Conservation (phyloP, 2,888 invertebrate genomes). For the Polietes domitor region DNA sequence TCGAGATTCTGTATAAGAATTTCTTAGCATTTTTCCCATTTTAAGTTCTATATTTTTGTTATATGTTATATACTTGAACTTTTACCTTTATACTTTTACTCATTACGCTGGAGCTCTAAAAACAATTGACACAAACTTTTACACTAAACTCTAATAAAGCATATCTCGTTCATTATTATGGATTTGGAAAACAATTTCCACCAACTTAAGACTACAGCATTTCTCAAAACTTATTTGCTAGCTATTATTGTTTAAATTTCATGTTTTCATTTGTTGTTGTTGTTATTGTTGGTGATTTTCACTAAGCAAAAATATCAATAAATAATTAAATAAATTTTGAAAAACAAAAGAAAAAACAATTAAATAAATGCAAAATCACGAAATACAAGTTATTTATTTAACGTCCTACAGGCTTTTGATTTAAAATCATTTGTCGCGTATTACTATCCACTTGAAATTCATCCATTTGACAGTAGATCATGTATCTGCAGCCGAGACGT, state of each 20-base stretch:
- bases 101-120: constrained; percentile 50
- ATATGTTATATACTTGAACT: constrained; percentile 23
- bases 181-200: neutral
- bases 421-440: constrained; percentile 81
- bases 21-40: constrained; percentile 8
- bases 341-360: neutral
- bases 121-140: constrained; percentile 64
- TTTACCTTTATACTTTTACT: constrained; percentile 35
- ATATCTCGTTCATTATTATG: constrained; percentile 44
- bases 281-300: neutral
- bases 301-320: too few species aligned
- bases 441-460: constrained; percentile 88
- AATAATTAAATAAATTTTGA: neutral
- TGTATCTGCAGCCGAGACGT: constrained; percentile 83
- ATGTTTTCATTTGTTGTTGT: constrained; percentile 8
- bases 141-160: constrained; percentile 64
- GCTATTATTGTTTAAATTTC: constrained; percentile 42
- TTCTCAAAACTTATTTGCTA: constrained; percentile 33
- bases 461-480: constrained; percentile 92
- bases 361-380: neutral
- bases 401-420: constrained; percentile 75
- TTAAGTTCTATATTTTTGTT: constrained; percentile 11
- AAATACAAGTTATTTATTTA: constrained; percentile 67
- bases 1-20: neutral
- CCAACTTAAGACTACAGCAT: constrained; percentile 31